phyloP scores from a whole-genome alignment of 2,888 invertebrate species.

The Amblyteles armatorius region DNA sequence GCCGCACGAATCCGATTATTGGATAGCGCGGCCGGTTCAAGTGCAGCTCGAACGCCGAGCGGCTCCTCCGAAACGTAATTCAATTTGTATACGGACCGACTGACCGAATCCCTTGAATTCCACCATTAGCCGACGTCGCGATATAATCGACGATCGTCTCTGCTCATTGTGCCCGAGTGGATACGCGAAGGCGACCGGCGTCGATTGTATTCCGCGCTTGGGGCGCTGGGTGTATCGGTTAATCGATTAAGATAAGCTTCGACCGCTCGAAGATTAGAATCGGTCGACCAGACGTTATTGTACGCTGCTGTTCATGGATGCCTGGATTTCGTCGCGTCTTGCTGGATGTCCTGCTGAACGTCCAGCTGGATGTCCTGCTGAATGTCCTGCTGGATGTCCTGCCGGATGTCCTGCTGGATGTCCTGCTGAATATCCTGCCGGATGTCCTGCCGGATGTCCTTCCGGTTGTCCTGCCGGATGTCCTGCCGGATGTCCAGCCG shows the following conservation, averaged over 20 bases:
- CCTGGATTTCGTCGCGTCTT: no score
- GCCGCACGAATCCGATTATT: constrained; percentile 61
- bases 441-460: no score
- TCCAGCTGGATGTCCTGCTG: no score
- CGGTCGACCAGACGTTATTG: neutral
- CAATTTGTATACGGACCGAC: constrained; percentile 7
- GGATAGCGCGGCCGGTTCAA: constrained; percentile 22
- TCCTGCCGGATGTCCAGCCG: no score
- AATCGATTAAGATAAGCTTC: constrained; percentile 8
- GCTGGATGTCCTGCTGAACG: no score
- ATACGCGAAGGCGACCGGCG: neutral
- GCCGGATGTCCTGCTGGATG: no score
- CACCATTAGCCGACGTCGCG: constrained; percentile 39
- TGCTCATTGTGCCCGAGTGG: constrained; percentile 29
- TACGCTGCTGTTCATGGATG: no score
- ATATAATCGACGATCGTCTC: constrained; percentile 46
- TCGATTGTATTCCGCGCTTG: neutral
- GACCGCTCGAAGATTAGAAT: neutral
- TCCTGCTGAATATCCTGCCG: no score
- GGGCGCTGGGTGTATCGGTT: neutral
- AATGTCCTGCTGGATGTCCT: no score
- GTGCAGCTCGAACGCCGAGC: constrained; percentile 31
- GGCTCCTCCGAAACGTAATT: constrained; percentile 17
- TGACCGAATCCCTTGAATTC: constrained; percentile 53
- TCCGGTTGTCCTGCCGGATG: no score